Evolutionary conservation across 1,140 invertebrate species (phyloP).

Genomic region (Drosophila arizonae): DNA sequence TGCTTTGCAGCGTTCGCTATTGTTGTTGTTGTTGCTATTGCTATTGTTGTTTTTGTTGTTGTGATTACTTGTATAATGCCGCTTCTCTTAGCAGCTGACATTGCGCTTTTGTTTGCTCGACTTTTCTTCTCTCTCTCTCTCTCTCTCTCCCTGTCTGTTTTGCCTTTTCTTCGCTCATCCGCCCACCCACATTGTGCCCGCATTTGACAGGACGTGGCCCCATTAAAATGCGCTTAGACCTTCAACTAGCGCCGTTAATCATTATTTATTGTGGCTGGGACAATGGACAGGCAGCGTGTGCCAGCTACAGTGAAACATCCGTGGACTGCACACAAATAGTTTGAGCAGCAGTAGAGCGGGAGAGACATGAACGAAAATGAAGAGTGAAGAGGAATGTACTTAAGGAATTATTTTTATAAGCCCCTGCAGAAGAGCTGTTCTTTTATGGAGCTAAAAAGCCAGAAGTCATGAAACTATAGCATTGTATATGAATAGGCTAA

Average conservation of each 20-base stretch:
- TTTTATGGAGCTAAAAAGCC: no score
- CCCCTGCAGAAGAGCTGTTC: no score
- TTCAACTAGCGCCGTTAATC: slow-evolving; percentile 66
- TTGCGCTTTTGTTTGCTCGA: slow-evolving; percentile 60
- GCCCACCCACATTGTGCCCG: slow-evolving; percentile 4
- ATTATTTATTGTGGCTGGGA: slow-evolving; percentile 56
- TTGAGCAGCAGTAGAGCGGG: background rate
- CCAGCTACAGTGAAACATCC: background rate
- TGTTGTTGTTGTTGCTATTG: slow-evolving; percentile 2
- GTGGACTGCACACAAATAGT: background rate
- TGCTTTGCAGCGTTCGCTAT: slow-evolving; percentile 45
- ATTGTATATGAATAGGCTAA: no score
- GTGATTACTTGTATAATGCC: slow-evolving; percentile 32
- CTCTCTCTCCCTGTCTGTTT: slow-evolving; percentile 46
- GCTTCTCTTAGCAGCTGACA: slow-evolving; percentile 48
- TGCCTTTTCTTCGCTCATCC: background rate
- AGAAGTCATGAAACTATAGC: no score
- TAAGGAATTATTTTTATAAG: background rate
- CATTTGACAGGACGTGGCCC: slow-evolving; percentile 40
- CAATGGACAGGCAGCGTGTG: slow-evolving; percentile 14
- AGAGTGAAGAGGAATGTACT: background rate
- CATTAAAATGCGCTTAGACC: slow-evolving; percentile 76
- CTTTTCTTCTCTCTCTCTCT: slow-evolving; percentile 13
- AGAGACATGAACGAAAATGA: background rate
- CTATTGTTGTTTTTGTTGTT: slow-evolving; percentile 17